phyloP scores from a whole-genome alignment of 2,797 vertebrate species.

The Rallus crepitans region DNA sequence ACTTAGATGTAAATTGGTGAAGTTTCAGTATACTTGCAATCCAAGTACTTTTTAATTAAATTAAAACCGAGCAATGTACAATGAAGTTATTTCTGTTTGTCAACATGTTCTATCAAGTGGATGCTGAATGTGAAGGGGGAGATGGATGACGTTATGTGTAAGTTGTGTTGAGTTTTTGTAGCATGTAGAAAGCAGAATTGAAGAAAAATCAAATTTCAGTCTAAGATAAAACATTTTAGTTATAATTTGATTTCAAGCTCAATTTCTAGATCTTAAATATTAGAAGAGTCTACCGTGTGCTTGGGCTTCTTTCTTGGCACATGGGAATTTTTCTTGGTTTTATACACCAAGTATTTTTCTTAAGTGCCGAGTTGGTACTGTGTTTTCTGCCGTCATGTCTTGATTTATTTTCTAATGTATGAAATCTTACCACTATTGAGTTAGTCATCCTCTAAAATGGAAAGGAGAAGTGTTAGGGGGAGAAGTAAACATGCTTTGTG shows the following conservation, averaged over 20 bases:
- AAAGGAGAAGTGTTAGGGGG: neutral
- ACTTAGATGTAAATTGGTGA: neutral
- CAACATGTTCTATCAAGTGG: neutral
- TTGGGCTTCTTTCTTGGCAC: neutral
- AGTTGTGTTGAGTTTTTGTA: neutral
- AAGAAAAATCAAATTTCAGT: constrained; percentile 9
- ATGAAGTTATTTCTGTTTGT: neutral
- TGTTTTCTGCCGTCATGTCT: neutral
- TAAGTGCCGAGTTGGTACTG: neutral
- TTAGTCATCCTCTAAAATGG: neutral
- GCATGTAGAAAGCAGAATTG: neutral
- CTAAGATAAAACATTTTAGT: neutral
- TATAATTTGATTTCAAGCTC: neutral
- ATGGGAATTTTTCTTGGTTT: neutral
- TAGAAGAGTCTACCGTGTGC: neutral
- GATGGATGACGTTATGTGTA: neutral
- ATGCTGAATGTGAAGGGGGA: neutral
- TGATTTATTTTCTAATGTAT: neutral
- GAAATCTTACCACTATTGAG: neutral
- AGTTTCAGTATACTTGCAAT: neutral
- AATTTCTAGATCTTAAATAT: neutral
- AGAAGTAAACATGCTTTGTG: neutral
- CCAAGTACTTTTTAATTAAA: neutral
- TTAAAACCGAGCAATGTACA: neutral
- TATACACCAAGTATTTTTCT: neutral